phyloP scores from a whole-genome alignment of 2,113 vertebrate species.

The Syngnathoides biaculeatus region DNA sequence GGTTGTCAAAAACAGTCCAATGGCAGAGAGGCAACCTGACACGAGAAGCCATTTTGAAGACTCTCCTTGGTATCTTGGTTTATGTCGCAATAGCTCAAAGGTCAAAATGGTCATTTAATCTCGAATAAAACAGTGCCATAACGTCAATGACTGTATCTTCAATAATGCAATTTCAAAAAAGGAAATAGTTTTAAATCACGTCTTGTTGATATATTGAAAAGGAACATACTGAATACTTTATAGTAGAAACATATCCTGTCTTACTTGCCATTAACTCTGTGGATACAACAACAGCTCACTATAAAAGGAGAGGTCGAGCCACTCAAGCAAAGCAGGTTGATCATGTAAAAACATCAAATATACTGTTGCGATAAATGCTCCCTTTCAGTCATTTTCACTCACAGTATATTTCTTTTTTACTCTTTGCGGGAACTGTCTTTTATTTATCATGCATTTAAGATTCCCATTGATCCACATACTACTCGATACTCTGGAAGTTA shows the following conservation, averaged over 20 bases:
- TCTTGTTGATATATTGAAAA: not conserved
- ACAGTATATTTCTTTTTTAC: constrained; percentile 8
- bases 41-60: constrained; percentile 65
- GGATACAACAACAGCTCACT: constrained; percentile 16
- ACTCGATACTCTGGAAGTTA: constrained; percentile 28
- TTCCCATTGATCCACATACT: constrained; percentile 32
- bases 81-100: constrained; percentile 50
- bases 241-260: not conserved
- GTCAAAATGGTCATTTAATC: constrained; percentile 67
- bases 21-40: constrained; percentile 42
- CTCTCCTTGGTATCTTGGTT: constrained; percentile 43
- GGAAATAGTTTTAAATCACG: constrained; percentile 2
- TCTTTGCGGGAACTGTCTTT: constrained; percentile 13
- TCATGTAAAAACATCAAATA: not conserved
- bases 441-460: constrained; percentile 44
- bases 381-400: not conserved
- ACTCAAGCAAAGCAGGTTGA: not conserved
- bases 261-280: constrained; percentile 12
- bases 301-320: constrained; percentile 1
- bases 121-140: constrained; percentile 43
- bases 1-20: constrained; percentile 33
- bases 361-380: not conserved
- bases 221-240: not conserved
- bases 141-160: constrained; percentile 37
- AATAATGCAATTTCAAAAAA: constrained; percentile 18